Base-by-base conservation (phyloP, 1,140 invertebrate species). In the Anastatus disparis region DNA sequence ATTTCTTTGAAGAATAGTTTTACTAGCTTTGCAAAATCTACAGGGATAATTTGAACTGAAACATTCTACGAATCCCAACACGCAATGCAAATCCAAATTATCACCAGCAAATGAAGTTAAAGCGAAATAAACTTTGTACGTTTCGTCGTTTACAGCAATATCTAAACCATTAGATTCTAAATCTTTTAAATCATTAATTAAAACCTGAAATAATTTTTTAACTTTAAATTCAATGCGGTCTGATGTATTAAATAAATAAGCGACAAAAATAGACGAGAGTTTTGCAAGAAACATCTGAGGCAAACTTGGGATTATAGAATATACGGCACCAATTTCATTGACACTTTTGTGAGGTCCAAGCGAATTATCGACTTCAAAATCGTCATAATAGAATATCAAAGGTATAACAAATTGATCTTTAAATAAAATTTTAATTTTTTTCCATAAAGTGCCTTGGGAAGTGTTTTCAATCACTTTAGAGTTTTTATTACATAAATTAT, bases 381-480 rank as follows among this genome's bases (percentile, higher is more conserved):
- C 73, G 27, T 74, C 75, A 50, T 72, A 65, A 61, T 74, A 77
- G 10, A 77, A 42, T 31, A 52, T 73, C 31, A 73, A 31, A 1
- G 68, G 74, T 61, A 74, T 67, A 42, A 73, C 52, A 22, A 74
- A 68, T 61, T 63, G 55, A 2, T 38, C 35, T 17, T 65, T 13
- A 67, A 48, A 72, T 15, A 61, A 12, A 24, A 62, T 55, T 13
- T 59, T 59, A 50, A 56, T 71, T 31, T 66, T 46, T 64, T 65
- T 68, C 75, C 72, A 76, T 15, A 72, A 66, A 29, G 53, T 56
- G 20, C 70, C 70, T 71, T 73, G 67, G 12, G 70, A 55, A 15
- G 70, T 44, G 15, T 44, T 44, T 44, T 44, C 42, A 15, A 15
- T 3, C 6, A 15, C 6, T 15, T 44, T 44, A n/a, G n/a, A n/a